Conservation (phyloP, 2,113 vertebrate genomes). For the Arenaria interpres region DNA sequence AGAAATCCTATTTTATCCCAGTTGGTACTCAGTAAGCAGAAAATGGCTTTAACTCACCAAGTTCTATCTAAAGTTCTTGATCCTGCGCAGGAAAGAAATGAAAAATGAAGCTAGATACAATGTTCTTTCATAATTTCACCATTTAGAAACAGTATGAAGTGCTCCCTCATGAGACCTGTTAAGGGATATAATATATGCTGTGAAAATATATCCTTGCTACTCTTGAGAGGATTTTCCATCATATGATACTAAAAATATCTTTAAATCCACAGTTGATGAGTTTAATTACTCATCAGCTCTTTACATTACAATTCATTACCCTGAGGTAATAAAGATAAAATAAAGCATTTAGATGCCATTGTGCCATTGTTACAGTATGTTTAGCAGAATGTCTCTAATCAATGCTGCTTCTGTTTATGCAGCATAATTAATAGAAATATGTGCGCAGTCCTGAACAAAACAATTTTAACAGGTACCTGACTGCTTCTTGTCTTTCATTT, state of each 20-base stretch:
- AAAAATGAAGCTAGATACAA: background rate
- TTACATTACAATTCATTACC: conserved; percentile 64
- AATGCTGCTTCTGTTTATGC: conserved; percentile 29
- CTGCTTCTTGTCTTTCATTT: background rate
- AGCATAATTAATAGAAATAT: conserved; percentile 39
- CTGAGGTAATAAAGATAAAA: conserved; percentile 63
- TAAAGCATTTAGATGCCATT: conserved; percentile 41
- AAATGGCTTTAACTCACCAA: background rate
- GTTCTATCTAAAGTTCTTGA: background rate
- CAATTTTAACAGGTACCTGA: background rate
- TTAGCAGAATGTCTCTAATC: conserved; percentile 43
- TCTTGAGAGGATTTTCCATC: conserved; percentile 49
- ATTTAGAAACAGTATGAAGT: background rate
- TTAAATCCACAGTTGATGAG: conserved; percentile 41
- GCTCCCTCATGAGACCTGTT: conserved; percentile 17
- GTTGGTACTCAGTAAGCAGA: background rate
- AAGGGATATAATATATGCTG: conserved; percentile 5
- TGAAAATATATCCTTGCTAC: conserved; percentile 8
- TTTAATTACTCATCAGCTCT: conserved; percentile 67
- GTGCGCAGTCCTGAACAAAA: background rate
- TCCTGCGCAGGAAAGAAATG: background rate
- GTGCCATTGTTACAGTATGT: conserved; percentile 11
- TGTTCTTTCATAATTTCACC: background rate
- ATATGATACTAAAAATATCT: conserved; percentile 40
- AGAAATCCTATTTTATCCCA: background rate